A percentile compares a stretch with the other conserved stretches of the same genome.
These are phyloP conservation scores for Anguilla pacifica DNA, from an alignment of 2,797 vertebrate species.

Conservation along the genomic window DNA sequence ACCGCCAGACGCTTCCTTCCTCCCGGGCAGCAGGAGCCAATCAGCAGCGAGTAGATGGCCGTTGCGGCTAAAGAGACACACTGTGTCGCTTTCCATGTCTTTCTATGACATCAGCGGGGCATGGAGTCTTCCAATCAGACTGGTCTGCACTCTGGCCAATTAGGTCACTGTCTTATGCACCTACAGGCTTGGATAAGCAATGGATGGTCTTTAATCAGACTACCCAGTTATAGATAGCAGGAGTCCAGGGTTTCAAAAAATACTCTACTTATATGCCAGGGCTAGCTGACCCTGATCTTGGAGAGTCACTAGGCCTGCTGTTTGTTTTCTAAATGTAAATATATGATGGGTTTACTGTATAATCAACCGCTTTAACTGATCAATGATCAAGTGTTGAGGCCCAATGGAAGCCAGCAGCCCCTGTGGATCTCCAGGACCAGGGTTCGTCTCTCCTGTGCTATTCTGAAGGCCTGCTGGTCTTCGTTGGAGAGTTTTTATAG, in stretches of 20 bases:
- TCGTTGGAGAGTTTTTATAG: background rate
- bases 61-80: background rate
- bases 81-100: background rate
- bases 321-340: background rate
- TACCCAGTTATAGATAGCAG: background rate
- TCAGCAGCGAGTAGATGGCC: background rate
- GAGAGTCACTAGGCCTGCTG: background rate
- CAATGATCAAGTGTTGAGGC: background rate
- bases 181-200: background rate
- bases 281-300: background rate
- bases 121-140: background rate
- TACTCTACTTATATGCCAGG: background rate
- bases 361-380: background rate
- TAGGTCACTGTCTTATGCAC: background rate
- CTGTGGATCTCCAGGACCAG: background rate
- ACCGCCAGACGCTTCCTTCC: conserved; percentile 48
- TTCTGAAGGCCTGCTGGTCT: background rate
- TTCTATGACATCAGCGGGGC: background rate
- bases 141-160: background rate
- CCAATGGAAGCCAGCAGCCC: background rate
- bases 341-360: background rate
- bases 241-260: background rate
- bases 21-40: conserved; percentile 24
- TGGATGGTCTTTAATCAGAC: background rate
- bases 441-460: background rate